Evolutionary conservation across 2,888 invertebrate species (phyloP).

Genomic region (Fissipunctia ypsillon): DNA sequence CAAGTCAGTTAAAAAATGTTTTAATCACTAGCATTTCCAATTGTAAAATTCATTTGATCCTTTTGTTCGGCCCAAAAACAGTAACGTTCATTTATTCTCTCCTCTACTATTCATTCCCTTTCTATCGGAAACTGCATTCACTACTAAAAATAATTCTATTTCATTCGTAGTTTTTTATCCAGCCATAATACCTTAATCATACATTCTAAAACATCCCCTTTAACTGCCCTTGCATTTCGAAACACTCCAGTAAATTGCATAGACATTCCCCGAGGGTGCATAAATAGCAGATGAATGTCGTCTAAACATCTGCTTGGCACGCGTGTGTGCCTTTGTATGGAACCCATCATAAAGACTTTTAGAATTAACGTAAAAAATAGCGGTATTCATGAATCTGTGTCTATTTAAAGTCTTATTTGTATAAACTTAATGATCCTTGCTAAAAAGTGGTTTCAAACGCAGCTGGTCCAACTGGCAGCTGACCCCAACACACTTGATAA

Average conservation of each 20-base stretch:
- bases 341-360: conserved; percentile 35
- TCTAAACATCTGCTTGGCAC: conserved; percentile 84
- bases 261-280: conserved; percentile 53
- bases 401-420: conserved; percentile 52
- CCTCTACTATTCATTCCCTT: not conserved
- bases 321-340: conserved; percentile 71
- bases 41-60: not conserved
- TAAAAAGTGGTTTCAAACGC: conserved; percentile 43
- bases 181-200: conserved; percentile 35
- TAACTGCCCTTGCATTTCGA: conserved; percentile 34
- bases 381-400: conserved; percentile 41
- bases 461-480: conserved; percentile 52
- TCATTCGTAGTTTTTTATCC: conserved; percentile 24
- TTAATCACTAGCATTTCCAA: not conserved
- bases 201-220: conserved; percentile 42
- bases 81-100: not conserved
- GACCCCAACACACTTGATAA: conserved; percentile 45
- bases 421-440: conserved; percentile 46
- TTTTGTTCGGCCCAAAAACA: not conserved
- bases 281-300: conserved; percentile 74
- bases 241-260: conserved; percentile 56
- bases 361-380: conserved; percentile 41
- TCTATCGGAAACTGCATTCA: not conserved
- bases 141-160: conserved; percentile 15
- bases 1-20: not conserved